Evolutionary conservation across 2,888 invertebrate species (phyloP).

Genomic region (Lepetodrilus schrolli): DNA sequence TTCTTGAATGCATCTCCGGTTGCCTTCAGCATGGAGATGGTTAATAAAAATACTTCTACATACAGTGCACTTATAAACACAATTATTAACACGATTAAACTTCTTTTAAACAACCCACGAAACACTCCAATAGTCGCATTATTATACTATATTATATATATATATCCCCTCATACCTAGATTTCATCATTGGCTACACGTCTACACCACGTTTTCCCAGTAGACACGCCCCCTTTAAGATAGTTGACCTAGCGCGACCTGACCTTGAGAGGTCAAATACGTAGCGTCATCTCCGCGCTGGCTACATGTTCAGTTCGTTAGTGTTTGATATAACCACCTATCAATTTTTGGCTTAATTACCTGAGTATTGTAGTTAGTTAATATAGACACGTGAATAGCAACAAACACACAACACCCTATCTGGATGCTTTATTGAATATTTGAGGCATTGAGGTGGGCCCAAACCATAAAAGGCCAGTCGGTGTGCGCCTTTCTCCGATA

Average conservation of each 20-base stretch:
- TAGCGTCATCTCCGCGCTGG: slow-evolving; percentile 14
- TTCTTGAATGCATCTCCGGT: no score
- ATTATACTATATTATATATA: no score
- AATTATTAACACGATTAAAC: no score
- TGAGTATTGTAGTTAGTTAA: not conserved
- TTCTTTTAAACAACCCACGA: no score
- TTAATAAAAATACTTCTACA: no score
- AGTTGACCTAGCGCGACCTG: slow-evolving; percentile 9
- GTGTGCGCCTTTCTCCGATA: slow-evolving; percentile 23
- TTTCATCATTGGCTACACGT: no score
- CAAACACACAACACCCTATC: not conserved
- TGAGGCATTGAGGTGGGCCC: not conserved
- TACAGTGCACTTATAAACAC: no score
- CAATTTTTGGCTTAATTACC: not conserved
- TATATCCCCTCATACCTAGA: no score
- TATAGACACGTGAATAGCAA: not conserved
- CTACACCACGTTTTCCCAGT: not conserved
- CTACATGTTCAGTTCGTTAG: no score
- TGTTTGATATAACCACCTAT: no score
- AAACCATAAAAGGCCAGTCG: slow-evolving; percentile 12
- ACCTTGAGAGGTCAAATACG: slow-evolving; percentile 10
- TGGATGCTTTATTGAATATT: not conserved
- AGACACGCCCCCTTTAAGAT: slow-evolving; percentile 15
- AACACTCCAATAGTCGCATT: no score
- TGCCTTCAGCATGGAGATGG: no score